These are phyloP conservation scores for Hyperopisus bebe DNA, from an alignment of 2,113 vertebrate species.

Conservation along the genomic window DNA sequence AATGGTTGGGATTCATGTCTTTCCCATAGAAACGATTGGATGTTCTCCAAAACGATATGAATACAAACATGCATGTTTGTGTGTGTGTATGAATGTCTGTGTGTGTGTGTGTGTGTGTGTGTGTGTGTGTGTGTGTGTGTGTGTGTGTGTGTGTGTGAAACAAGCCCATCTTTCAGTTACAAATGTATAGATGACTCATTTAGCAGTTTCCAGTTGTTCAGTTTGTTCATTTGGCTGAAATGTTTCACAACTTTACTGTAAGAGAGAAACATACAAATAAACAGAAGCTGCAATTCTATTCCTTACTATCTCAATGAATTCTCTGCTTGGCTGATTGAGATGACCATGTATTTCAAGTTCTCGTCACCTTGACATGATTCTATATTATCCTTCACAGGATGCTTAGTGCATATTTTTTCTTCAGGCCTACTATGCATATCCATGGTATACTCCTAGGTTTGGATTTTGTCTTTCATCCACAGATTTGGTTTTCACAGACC, in stretches of 20 bases:
- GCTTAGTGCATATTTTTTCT: not conserved
- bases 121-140: not conserved
- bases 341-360: not conserved
- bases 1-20: no score
- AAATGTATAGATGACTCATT: conserved; percentile 25
- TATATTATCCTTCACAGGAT: not conserved
- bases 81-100: not conserved
- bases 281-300: not conserved
- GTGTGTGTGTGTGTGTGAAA: not conserved
- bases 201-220: conserved; percentile 7
- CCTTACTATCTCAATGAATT: not conserved
- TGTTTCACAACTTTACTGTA: conserved; percentile 20
- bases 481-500: not conserved
- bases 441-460: not conserved
- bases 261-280: not conserved
- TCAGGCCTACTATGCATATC: not conserved
- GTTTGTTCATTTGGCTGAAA: conserved; percentile 7
- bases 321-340: not conserved
- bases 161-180: conserved; percentile 1
- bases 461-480: not conserved
- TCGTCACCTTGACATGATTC: not conserved
- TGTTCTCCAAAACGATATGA: no score
- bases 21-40: no score
- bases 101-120: no score
- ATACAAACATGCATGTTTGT: not conserved